Evolutionary conservation across 2,113 vertebrate species (phyloP), one percentile per base, ranked within the genome.

Genomic region (Pandion haliaetus): DNA sequence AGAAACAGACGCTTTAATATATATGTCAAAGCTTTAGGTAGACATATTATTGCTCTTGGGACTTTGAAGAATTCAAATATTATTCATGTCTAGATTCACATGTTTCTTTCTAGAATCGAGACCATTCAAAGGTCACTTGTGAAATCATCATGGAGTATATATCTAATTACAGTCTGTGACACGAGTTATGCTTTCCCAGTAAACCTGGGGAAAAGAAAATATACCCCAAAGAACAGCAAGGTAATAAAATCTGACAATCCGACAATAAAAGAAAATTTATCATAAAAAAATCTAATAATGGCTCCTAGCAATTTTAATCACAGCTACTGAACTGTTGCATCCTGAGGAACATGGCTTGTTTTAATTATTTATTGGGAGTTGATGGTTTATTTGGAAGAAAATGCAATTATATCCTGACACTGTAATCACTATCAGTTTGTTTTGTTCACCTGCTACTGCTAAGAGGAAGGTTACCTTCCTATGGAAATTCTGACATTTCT

Each of bases 331-430:
- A 95, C 86, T 72, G 70, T 52, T 97, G 58, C 83, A 95, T 95
- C 91, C 91, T 95, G 83, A 98, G 72, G 90, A 97, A 93, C 81
- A 94, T 45, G 86, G 54, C 58, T 96, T 95, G 73, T 79, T 98
- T 98, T 97, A 98, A 97, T 98, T 98, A 98, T 97, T 98, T 96
- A 98, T 82, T 91, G 78, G 57, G 70, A 96, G 76, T 54, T 97
- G 88, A 96, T 88, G 82, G 90, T 97, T 98, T 98, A 97, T 96
- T 97, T 95, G 82, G 91, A 97, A 96, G 84, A 94, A 96, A 98
- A 96, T 81, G 73, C 88, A 98, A 97, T 98, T 97, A 97, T 95
- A 95, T 85, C 15, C 40, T 95, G 87, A 96, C 92, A 97, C 88
- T 96, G 97, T 97, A 97, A 97, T 97, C 94, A 96, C 57, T 66